A percentile compares a stretch with the other conserved stretches of the same genome.
Conservation (phyloP, 2,888 invertebrate species). For the Netelia virgata region DNA sequence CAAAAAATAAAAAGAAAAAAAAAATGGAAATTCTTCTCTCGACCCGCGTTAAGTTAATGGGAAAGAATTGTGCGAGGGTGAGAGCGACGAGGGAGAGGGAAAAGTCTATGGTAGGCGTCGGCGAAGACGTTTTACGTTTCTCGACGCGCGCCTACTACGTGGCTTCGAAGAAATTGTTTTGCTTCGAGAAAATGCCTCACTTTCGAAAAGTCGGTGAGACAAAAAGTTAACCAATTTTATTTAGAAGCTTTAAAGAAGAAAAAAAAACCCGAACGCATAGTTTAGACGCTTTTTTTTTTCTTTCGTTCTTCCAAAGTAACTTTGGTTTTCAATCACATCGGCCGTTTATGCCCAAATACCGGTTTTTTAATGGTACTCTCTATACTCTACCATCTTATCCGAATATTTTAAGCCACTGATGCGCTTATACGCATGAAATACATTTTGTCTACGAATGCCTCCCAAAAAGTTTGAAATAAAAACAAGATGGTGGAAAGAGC, state of each 20-base stretch:
- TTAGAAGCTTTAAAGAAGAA: not conserved
- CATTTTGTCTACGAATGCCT: not conserved
- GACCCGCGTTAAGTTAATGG: conserved; percentile 18
- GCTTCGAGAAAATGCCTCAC: not conserved
- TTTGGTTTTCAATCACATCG: no score
- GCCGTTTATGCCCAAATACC: no score
- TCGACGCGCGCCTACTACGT: conserved; percentile 12
- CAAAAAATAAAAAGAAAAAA: not conserved
- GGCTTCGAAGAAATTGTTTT: conserved; percentile 41
- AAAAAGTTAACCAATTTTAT: not conserved
- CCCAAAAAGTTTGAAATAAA: conserved; percentile 12
- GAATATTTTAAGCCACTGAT: no score
- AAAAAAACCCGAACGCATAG: not conserved
- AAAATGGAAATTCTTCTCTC: conserved; percentile 64
- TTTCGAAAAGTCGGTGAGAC: conserved; percentile 3
- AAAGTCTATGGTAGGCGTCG: conserved; percentile 19
- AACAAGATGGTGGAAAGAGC: not conserved
- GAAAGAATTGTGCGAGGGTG: conserved; percentile 19
- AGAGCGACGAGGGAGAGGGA: conserved; percentile 43
- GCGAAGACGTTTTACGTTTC: conserved; percentile 50
- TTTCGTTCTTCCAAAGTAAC: not conserved
- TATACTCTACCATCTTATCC: no score
- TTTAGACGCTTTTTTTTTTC: conserved; percentile 12
- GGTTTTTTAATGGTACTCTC: no score
- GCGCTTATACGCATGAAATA: not conserved